Base-by-base conservation (phyloP, 64 coral and sea anemone species). In the Pocillopora verrucosa region DNA sequence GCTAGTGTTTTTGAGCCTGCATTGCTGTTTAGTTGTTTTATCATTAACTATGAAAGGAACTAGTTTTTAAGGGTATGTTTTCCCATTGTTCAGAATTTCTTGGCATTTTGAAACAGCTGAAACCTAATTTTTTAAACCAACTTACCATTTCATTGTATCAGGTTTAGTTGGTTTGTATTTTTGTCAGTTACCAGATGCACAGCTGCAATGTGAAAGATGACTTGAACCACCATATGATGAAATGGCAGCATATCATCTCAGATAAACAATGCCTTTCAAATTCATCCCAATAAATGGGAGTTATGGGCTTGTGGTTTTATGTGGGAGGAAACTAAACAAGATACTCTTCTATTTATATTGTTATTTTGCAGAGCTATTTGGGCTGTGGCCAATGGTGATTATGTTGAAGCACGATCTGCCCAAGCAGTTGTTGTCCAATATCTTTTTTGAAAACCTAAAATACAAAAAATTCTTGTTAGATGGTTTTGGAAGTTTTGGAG, bases 211-310 rank as follows among this genome's bases (percentile, higher is more conserved):
- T 89, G 89, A 94, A 61, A 91, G 77, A 76, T 98, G 89, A 90
- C 90, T 98, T 92, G 96, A 98, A 65, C 96, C 89, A 45, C 96
- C 92, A 4, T 98, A 92, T 67, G 90, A 94, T 90, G 96, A 98
- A 72, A 88, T 94, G 87, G 76, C 89, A 51, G 90, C 96, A n/a
- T 75, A 78, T 58, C 96, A 98, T 82, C 72, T 98, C 22, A 94
- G 96, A 90, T 98, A 59, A 61, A 34, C 1, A 36, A 72, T 13
- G 38, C 25, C 36, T 0, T 26, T 36, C 36, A 45, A 45, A 6
- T n/a, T n/a, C n/a, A n/a, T n/a, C n/a, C 13, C 36, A 14, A 75
- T 36, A 2, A 13, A 19, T 22, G 11, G 22, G 59, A 45, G 11
- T 15, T 2, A 11, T n/a, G n/a, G 37, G 41, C 2, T 10, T 58